Conservation (phyloP, 2,113 vertebrate genomes). For the Oryzias melastigma region DNA sequence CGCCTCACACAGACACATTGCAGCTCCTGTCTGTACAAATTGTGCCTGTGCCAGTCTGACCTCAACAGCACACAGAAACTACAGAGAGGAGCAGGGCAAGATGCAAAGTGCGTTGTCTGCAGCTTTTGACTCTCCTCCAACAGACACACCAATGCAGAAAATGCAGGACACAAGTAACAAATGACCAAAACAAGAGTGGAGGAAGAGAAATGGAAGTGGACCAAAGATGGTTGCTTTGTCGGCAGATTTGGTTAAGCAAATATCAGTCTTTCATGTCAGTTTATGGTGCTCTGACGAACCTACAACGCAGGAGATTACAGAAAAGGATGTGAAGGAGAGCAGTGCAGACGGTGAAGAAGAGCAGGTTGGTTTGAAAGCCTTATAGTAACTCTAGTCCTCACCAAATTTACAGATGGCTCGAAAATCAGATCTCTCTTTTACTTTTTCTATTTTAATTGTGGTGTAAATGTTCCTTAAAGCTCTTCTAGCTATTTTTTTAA, state of each 20-base stretch:
- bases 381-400: no score
- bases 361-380: no score
- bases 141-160: neutral
- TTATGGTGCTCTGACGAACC: slow-evolving; percentile 49
- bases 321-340: slow-evolving; percentile 13
- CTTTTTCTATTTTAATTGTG: no score
- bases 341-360: slow-evolving; percentile 7
- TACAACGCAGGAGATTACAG: slow-evolving; percentile 60
- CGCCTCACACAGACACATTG: slow-evolving; percentile 10
- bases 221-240: slow-evolving; percentile 58
- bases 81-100: slow-evolving; percentile 33
- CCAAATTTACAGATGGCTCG: no score
- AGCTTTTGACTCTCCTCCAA: slow-evolving; percentile 27
- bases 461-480: no score
- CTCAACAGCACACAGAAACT: slow-evolving; percentile 41
- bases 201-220: slow-evolving; percentile 61
- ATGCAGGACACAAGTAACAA: slow-evolving; percentile 27
- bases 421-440: no score
- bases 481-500: no score
- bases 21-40: slow-evolving; percentile 22
- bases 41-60: slow-evolving; percentile 52
- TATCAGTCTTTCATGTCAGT: slow-evolving; percentile 51
- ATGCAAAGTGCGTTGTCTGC: slow-evolving; percentile 35
- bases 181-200: slow-evolving; percentile 47
- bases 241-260: slow-evolving; percentile 70